Evolutionary conservation across 2,113 vertebrate species (phyloP).

Genomic region (Microtus ochrogaster): DNA sequence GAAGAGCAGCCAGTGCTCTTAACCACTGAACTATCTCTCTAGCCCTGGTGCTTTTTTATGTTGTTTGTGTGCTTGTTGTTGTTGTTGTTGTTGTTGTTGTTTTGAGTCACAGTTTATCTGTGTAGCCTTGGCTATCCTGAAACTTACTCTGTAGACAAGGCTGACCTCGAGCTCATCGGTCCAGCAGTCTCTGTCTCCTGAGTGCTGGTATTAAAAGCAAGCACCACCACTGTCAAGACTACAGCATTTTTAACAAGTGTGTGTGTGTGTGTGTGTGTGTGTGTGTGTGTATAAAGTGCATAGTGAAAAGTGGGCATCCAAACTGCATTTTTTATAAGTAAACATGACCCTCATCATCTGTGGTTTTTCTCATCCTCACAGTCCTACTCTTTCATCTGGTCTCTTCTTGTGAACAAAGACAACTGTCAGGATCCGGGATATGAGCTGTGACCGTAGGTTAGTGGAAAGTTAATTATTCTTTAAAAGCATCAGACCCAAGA

Average conservation of each 20-base stretch:
- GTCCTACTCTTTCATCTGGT: slow-evolving; percentile 15
- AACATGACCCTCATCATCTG: background rate
- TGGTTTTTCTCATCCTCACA: background rate
- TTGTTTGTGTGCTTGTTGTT: background rate
- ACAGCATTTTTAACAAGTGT: background rate
- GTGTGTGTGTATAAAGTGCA: background rate
- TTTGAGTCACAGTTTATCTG: background rate
- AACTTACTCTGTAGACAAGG: background rate
- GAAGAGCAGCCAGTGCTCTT: background rate
- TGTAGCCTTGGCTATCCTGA: background rate
- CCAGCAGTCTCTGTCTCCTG: background rate
- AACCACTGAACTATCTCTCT: background rate
- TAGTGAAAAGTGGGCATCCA: background rate
- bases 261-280: no score
- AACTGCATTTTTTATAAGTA: background rate
- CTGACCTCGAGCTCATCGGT: background rate
- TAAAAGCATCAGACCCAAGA: slow-evolving; percentile 28
- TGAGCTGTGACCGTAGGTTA: slow-evolving; percentile 70
- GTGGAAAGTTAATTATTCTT: slow-evolving; percentile 76
- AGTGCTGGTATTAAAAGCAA: background rate
- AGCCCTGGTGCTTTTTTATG: background rate
- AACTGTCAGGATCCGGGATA: slow-evolving; percentile 49
- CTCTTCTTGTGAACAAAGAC: slow-evolving; percentile 46
- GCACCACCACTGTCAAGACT: background rate
- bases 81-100: background rate